Evolutionary conservation across 2,797 vertebrate genomes (phyloP).

Genomic region (Pipistrellus kuhlii): DNA sequence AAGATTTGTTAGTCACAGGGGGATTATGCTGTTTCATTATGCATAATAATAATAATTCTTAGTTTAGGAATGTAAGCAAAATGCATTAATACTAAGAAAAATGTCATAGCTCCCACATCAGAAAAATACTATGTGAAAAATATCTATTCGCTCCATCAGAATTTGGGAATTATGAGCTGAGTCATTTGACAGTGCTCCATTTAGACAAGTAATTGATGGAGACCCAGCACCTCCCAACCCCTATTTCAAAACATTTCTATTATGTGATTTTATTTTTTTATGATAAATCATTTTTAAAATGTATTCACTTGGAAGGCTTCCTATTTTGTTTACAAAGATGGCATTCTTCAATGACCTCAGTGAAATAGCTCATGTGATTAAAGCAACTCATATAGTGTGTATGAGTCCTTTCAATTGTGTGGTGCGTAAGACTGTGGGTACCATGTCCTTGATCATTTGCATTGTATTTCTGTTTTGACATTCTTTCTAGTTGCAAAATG

Average conservation of each 20-base stretch:
- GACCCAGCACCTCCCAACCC: neutral
- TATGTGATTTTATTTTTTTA: neutral
- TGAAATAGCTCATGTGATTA: neutral
- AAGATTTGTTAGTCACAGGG: neutral
- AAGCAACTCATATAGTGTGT: neutral
- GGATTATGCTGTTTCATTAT: neutral
- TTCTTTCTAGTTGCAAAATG: neutral
- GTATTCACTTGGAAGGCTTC: neutral
- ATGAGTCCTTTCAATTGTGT: neutral
- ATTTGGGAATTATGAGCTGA: neutral
- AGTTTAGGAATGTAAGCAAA: constrained; percentile 11
- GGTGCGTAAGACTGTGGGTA: neutral
- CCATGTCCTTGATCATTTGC: neutral
- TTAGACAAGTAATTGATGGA: neutral
- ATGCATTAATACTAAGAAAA: neutral
- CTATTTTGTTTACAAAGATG: neutral
- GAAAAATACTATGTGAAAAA: neutral
- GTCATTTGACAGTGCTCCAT: neutral
- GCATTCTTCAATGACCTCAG: neutral
- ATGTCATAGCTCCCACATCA: neutral
- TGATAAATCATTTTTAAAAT: neutral
- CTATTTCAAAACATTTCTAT: neutral
- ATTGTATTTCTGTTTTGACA: neutral
- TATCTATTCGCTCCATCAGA: neutral
- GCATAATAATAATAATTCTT: neutral